These are phyloP conservation scores for Pollenia labialis DNA, from an alignment of 2,888 invertebrate genomes.

Conservation along the genomic window DNA sequence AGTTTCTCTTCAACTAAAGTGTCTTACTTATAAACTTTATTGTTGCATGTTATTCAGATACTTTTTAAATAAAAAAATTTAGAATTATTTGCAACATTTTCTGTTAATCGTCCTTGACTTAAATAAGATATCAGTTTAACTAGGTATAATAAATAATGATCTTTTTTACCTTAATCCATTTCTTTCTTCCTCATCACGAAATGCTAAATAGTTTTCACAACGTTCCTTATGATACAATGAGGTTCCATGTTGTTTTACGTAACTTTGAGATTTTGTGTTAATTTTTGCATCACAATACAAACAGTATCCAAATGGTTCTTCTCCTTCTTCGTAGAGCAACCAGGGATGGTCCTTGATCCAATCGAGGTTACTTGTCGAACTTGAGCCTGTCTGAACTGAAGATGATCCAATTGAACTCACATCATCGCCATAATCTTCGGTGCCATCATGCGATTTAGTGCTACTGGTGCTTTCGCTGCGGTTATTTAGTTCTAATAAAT, in stretches of 20 bases:
- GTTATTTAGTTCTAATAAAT: slow-evolving; percentile 76
- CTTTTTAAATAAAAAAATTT: too few relatives aligned
- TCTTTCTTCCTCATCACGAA: slow-evolving; percentile 75
- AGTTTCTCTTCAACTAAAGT: too few relatives aligned
- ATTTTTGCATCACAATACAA: slow-evolving; percentile 79
- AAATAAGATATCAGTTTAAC: too few relatives aligned
- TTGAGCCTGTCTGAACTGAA: slow-evolving; percentile 41
- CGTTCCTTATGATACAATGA: slow-evolving; percentile 79
- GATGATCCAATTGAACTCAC: slow-evolving; percentile 64
- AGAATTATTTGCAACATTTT: too few relatives aligned
- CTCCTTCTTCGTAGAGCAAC: slow-evolving; percentile 78
- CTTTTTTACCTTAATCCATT: slow-evolving; percentile 70
- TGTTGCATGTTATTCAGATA: too few relatives aligned
- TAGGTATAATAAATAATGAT: background rate
- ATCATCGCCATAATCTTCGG: slow-evolving; percentile 74
- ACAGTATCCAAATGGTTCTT: slow-evolving; percentile 77
- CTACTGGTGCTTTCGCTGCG: slow-evolving; percentile 51
- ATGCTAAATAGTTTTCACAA: slow-evolving; percentile 78
- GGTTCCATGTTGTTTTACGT: slow-evolving; percentile 76
- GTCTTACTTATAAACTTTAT: too few relatives aligned
- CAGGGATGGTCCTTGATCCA: slow-evolving; percentile 79
- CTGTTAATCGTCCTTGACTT: too few relatives aligned
- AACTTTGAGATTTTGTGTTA: slow-evolving; percentile 70
- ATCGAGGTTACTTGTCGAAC: slow-evolving; percentile 67
- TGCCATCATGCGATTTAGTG: slow-evolving; percentile 58